phyloP scores from a whole-genome alignment of 2,888 invertebrate genomes.

The Chrysomela aeneicollis region DNA sequence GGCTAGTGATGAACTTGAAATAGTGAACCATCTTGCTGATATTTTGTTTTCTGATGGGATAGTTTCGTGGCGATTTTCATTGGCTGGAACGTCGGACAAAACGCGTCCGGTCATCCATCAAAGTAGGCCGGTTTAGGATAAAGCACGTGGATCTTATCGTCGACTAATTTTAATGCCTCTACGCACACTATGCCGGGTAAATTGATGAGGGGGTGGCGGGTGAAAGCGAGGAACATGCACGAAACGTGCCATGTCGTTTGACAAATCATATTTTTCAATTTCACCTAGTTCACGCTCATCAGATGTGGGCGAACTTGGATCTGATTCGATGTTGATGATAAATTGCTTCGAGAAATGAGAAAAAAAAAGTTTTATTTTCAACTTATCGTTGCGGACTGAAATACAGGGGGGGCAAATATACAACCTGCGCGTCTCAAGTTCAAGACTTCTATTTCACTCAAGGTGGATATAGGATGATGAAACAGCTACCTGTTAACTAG shows the following conservation, averaged over 20 bases:
- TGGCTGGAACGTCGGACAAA: constrained; percentile 21
- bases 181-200: constrained; percentile 57
- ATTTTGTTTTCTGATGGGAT: no score
- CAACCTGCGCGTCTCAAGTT: no score
- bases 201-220: constrained; percentile 52
- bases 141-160: constrained; percentile 56
- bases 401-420: no score
- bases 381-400: no score
- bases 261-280: constrained; percentile 8
- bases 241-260: constrained; percentile 24
- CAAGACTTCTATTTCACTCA: no score
- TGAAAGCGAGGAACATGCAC: constrained; percentile 26
- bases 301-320: background rate
- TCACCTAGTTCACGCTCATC: background rate
- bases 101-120: constrained; percentile 46
- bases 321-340: background rate
- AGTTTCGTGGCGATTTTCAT: no score
- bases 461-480: no score
- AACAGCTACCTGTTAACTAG: no score
- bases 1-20: no score
- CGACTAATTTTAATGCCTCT: constrained; percentile 61
- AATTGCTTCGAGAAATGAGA: background rate
- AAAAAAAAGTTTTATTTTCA: background rate
- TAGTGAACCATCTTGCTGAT: no score
- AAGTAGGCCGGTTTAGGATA: constrained; percentile 40